These are phyloP conservation scores for Oceanodroma tethys DNA, from an alignment of 2,113 vertebrate species.

Conservation along the genomic window DNA sequence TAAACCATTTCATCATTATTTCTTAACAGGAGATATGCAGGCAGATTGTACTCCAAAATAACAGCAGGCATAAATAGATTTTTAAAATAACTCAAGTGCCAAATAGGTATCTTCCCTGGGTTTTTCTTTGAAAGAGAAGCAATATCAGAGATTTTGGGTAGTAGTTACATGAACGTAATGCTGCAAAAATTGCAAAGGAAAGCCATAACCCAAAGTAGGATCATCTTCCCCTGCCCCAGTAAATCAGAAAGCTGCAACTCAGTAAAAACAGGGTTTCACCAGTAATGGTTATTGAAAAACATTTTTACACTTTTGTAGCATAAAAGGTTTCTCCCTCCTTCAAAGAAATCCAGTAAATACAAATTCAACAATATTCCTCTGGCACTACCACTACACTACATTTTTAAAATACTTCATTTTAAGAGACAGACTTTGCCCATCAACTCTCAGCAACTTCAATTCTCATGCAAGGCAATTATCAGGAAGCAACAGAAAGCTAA, in stretches of 20 bases:
- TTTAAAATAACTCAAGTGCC: not conserved
- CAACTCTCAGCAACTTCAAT: not conserved
- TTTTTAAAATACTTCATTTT: not conserved
- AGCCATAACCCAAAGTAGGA: not conserved
- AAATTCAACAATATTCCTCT: not conserved
- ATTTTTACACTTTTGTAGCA: not conserved
- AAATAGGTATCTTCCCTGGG: not conserved
- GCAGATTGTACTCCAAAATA: not conserved
- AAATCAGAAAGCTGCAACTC: not conserved
- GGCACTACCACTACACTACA: not conserved
- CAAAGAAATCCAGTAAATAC: not conserved
- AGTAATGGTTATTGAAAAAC: not conserved
- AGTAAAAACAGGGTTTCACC: not conserved
- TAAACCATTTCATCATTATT: not conserved
- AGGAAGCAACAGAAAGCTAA: not conserved
- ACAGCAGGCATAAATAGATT: not conserved
- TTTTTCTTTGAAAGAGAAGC: not conserved
- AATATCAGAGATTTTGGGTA: not conserved
- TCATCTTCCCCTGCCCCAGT: not conserved
- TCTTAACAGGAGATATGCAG: not conserved
- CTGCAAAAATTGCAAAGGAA: not conserved
- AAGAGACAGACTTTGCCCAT: not conserved
- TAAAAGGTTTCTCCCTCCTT: not conserved
- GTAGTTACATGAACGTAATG: not conserved
- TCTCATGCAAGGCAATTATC: not conserved